These are phyloP conservation scores for Pteronura brasiliensis DNA, from an alignment of 2,113 vertebrate species.

Conservation along the genomic window DNA sequence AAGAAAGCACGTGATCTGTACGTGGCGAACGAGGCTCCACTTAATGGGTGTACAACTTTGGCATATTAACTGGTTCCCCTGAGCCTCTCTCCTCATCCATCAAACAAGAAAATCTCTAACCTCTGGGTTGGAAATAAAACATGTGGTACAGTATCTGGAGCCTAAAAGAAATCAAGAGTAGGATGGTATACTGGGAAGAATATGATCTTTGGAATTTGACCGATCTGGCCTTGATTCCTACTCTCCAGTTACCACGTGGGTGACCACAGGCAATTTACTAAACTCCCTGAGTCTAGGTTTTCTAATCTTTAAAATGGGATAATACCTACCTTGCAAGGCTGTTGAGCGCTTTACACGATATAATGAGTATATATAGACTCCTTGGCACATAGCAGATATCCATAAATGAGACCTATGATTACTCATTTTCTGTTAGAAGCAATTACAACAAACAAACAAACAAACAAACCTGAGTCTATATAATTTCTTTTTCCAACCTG, in stretches of 20 bases:
- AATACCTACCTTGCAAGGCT: constrained; percentile 40
- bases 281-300: constrained; percentile 28
- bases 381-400: constrained; percentile 11
- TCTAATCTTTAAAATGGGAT: constrained; percentile 67
- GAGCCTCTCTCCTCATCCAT: background rate
- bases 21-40: accelerated
- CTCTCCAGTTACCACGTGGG: background rate
- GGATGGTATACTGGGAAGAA: background rate
- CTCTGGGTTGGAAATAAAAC: background rate
- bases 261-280: constrained; percentile 36
- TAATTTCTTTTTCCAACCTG: constrained; percentile 28
- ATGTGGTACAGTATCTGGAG: background rate
- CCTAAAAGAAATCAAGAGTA: background rate
- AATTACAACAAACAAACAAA: constrained; percentile 44
- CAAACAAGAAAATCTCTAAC: background rate
- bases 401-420: constrained; percentile 42
- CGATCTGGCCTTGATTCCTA: constrained; percentile 42
- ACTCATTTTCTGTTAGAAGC: constrained; percentile 53
- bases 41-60: background rate
- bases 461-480: background rate
- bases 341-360: background rate
- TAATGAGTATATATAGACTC: constrained; percentile 16
- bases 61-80: background rate
- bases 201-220: background rate
- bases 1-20: background rate